A percentile compares a stretch with the other conserved stretches of the same genome.
Conservation (phyloP, 1,140 invertebrate species). For the Maniola jurtina region DNA sequence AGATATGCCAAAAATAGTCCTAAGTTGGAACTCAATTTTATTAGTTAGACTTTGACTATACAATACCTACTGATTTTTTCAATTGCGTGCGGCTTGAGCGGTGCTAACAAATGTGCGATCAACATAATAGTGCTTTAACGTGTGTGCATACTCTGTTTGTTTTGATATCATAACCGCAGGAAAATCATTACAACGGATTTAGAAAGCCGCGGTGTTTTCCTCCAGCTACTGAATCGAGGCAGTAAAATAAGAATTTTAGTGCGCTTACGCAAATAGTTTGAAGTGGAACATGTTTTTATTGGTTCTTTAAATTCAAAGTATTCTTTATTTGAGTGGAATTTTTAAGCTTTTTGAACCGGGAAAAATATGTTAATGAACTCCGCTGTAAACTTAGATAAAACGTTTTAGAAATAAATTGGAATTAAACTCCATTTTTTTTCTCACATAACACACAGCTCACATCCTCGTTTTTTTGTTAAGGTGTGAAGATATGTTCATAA, state of each 20-base stretch:
- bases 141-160: constrained; percentile 13
- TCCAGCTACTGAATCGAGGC: constrained; percentile 2
- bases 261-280: constrained; percentile 4
- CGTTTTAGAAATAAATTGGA: too few species aligned
- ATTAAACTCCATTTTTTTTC: too few species aligned
- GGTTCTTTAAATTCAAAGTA: neutral
- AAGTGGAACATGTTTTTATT: neutral
- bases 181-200: constrained; percentile 22
- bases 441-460: too few species aligned
- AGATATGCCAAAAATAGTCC: too few species aligned
- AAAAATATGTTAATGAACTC: too few species aligned
- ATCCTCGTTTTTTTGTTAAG: too few species aligned
- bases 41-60: too few species aligned
- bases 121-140: neutral
- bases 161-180: constrained; percentile 27
- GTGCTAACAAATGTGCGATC: neutral
- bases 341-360: neutral
- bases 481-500: too few species aligned
- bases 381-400: too few species aligned
- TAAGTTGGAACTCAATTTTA: too few species aligned
- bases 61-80: too few species aligned
- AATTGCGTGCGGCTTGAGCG: too few species aligned
- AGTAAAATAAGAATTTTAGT: constrained; percentile 2
- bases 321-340: neutral
- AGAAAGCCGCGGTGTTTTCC: constrained; percentile 3